phyloP scores from a whole-genome alignment of 1,140 invertebrate species.

The Orchestia grillus region DNA sequence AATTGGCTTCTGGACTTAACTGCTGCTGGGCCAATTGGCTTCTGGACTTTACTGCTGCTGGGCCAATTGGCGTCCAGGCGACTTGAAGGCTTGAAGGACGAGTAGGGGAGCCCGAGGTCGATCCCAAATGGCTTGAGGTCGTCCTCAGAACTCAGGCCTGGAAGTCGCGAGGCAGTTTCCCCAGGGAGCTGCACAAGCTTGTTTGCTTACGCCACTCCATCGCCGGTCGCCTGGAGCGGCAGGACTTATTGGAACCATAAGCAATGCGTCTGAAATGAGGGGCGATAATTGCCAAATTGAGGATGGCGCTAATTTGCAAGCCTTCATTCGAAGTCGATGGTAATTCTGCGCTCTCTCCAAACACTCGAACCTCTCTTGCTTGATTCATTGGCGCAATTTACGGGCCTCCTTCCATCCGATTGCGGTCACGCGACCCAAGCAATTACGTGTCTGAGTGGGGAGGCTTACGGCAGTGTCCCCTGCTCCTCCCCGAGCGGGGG shows the following conservation, averaged over 20 bases:
- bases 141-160: not conserved
- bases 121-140: not conserved
- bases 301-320: slow-evolving; percentile 5
- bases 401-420: not conserved
- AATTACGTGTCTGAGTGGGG: not conserved
- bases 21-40: not conserved
- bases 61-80: not conserved
- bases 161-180: not conserved
- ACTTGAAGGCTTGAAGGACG: not conserved
- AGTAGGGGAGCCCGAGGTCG: not conserved
- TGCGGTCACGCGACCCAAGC: not conserved
- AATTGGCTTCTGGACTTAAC: not conserved
- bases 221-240: not conserved
- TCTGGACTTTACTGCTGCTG: not conserved
- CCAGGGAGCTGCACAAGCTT: not conserved
- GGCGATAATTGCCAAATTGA: slow-evolving; percentile 42
- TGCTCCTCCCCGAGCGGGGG: not conserved
- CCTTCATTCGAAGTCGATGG: slow-evolving; percentile 18
- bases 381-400: slow-evolving; percentile 6
- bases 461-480: not conserved
- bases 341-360: not conserved
- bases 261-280: not conserved
- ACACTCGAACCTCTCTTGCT: not conserved
- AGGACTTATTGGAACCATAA: slow-evolving; percentile 24
- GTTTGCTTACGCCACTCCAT: not conserved